Percentiles rank a stretch among this genome's conserved stretches.
These are phyloP conservation scores for Tenualosa thibaudeaui DNA, from an alignment of 2,797 vertebrate genomes.

Conservation along the genomic window DNA sequence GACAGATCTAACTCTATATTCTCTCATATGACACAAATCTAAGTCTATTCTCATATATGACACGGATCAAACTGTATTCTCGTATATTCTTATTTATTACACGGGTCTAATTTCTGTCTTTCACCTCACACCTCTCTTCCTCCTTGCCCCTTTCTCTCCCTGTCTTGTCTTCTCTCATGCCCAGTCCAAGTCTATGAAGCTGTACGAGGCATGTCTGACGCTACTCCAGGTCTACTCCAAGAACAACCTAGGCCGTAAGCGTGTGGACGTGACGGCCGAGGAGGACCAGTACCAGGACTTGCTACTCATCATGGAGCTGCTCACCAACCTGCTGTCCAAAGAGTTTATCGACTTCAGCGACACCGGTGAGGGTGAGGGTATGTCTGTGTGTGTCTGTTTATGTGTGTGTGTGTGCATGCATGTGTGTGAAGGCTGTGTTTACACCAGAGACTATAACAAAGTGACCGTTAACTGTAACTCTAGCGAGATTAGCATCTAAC, in stretches of 20 bases:
- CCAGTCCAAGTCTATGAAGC: constrained; percentile 96
- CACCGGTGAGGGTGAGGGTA: constrained; percentile 75
- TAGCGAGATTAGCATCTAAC: no score
- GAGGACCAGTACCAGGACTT: constrained; percentile 99
- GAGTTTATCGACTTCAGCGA: constrained; percentile 99
- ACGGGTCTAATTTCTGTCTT: not conserved
- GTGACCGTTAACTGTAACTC: no score
- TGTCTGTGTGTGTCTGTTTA: not conserved
- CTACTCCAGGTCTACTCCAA: constrained; percentile 98
- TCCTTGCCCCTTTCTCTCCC: not conserved
- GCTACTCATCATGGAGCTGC: constrained; percentile 98
- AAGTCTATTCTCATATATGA: no score
- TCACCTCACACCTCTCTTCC: not conserved
- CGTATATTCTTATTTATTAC: no score
- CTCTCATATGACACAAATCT: no score
- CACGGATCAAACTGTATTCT: no score
- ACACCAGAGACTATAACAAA: no score
- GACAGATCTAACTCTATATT: no score
- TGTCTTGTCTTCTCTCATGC: not conserved
- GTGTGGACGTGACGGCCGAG: constrained; percentile 88
- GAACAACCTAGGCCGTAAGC: constrained; percentile 91
- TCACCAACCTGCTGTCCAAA: constrained; percentile 97
- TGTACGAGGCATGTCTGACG: constrained; percentile 96
- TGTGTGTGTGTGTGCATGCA: not conserved
- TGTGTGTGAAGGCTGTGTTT: not conserved